Percentiles rank a stretch among this genome's conserved stretches.
Evolutionary conservation across 2,113 vertebrate species (phyloP).

Genomic region (Dissostichus mawsoni): DNA sequence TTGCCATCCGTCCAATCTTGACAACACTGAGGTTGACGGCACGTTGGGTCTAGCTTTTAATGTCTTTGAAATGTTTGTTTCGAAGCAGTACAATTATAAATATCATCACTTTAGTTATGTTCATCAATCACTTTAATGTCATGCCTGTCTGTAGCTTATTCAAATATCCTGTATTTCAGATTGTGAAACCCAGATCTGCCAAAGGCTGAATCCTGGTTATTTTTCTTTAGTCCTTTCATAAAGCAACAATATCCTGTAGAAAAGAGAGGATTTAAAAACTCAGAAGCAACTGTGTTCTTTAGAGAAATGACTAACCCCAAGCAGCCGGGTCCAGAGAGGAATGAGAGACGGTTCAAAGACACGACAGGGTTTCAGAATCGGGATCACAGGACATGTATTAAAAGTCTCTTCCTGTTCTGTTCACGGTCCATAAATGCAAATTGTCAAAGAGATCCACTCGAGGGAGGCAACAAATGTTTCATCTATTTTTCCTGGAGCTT

Average conservation of each 20-base stretch:
- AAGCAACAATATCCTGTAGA: constrained; percentile 16
- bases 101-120: constrained; percentile 18
- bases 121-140: constrained; percentile 19
- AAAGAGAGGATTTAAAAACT: constrained; percentile 28
- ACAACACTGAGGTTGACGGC: constrained; percentile 53
- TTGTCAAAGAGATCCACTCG: constrained; percentile 17
- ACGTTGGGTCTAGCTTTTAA: constrained; percentile 45
- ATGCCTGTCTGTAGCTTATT: constrained; percentile 19
- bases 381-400: constrained; percentile 45
- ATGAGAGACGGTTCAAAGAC: constrained; percentile 53
- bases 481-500: constrained; percentile 82
- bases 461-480: constrained; percentile 70
- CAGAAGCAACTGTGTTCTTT: constrained; percentile 41
- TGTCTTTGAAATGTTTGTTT: constrained; percentile 7
- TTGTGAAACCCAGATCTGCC: constrained; percentile 22
- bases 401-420: constrained; percentile 44
- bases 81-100: constrained; percentile 26
- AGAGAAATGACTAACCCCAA: constrained; percentile 53
- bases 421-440: constrained; percentile 52
- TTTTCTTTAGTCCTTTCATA: constrained; percentile 26
- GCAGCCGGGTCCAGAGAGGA: constrained; percentile 37
- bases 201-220: constrained; percentile 25
- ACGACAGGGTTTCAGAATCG: constrained; percentile 33
- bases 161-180: constrained; percentile 16
- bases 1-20: constrained; percentile 26